phyloP scores from a whole-genome alignment of 2,888 invertebrate genomes.

The Brassicogethes aeneus region DNA sequence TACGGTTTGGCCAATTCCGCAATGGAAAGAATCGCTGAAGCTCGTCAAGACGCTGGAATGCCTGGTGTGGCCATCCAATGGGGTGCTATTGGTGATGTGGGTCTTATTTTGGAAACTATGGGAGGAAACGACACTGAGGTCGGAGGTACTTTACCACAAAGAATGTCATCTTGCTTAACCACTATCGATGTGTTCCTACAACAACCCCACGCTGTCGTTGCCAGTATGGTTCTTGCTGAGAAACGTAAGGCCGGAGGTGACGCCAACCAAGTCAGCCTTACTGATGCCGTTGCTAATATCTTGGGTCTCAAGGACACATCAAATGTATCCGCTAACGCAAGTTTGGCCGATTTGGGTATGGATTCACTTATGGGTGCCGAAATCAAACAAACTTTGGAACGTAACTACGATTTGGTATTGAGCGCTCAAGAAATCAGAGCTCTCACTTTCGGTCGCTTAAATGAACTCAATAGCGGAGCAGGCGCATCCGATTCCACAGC shows the following conservation, averaged over 20 bases:
- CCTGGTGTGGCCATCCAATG: slow-evolving; percentile 91
- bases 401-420: slow-evolving; percentile 84
- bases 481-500: slow-evolving; percentile 16
- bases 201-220: slow-evolving; percentile 73
- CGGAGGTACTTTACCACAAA: slow-evolving; percentile 93
- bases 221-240: slow-evolving; percentile 82
- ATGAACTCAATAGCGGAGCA: slow-evolving; percentile 43
- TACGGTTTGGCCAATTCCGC: slow-evolving; percentile 96
- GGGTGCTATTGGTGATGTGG: slow-evolving; percentile 98
- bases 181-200: slow-evolving; percentile 87
- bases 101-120: slow-evolving; percentile 82
- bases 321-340: slow-evolving; percentile 65
- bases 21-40: slow-evolving; percentile 93
- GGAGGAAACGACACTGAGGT: slow-evolving; percentile 85
- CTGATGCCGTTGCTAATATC: slow-evolving; percentile 80
- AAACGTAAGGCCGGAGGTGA: slow-evolving; percentile 56
- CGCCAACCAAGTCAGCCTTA: slow-evolving; percentile 53
- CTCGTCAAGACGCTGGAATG: slow-evolving; percentile 70
- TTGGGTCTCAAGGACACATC: slow-evolving; percentile 80
- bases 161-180: slow-evolving; percentile 85
- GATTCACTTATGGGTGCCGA: slow-evolving; percentile 99
- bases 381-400: slow-evolving; percentile 91
- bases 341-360: slow-evolving; percentile 91
- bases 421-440: slow-evolving; percentile 85
- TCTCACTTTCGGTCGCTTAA: slow-evolving; percentile 69